phyloP scores from a whole-genome alignment of 2,888 invertebrate species.

The Coelopa pilipes region DNA sequence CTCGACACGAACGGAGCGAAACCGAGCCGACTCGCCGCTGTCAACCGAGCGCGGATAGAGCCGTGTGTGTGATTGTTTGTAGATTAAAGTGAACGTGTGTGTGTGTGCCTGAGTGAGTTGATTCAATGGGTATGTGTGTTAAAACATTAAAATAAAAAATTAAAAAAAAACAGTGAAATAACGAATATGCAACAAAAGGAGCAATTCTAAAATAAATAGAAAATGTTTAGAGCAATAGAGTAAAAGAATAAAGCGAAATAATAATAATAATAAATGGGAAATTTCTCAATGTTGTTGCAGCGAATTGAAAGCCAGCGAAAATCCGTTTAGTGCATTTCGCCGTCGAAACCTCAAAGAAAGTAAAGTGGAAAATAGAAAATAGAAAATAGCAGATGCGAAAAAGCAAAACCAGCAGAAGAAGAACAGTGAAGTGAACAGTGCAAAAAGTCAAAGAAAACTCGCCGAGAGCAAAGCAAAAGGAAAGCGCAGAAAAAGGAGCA shows the following conservation, averaged over 20 bases:
- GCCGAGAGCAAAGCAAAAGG: background rate
- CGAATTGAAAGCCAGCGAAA: constrained; percentile 5
- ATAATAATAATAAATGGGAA: constrained; percentile 24
- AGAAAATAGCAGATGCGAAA: background rate
- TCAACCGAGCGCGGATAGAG: constrained; percentile 23
- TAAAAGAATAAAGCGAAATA: background rate
- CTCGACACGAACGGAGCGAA: too few relatives aligned
- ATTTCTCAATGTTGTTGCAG: constrained; percentile 4
- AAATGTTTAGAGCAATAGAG: background rate
- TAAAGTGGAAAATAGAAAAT: background rate
- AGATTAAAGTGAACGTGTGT: background rate
- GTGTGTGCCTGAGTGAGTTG: constrained; percentile 6
- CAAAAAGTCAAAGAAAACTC: background rate
- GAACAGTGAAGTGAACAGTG: background rate
- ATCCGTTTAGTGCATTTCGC: background rate
- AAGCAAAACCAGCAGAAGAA: background rate
- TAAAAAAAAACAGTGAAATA: constrained; percentile 3
- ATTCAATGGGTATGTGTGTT: constrained; percentile 27
- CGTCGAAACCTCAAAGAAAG: background rate
- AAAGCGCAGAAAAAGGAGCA: background rate
- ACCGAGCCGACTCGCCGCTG: constrained; percentile 25
- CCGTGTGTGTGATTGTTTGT: constrained; percentile 1
- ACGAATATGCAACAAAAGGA: constrained; percentile 8
- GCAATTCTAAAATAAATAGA: background rate
- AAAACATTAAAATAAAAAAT: background rate